Conservation (phyloP, 2,113 vertebrate species). For the Bubo blakistoni region DNA sequence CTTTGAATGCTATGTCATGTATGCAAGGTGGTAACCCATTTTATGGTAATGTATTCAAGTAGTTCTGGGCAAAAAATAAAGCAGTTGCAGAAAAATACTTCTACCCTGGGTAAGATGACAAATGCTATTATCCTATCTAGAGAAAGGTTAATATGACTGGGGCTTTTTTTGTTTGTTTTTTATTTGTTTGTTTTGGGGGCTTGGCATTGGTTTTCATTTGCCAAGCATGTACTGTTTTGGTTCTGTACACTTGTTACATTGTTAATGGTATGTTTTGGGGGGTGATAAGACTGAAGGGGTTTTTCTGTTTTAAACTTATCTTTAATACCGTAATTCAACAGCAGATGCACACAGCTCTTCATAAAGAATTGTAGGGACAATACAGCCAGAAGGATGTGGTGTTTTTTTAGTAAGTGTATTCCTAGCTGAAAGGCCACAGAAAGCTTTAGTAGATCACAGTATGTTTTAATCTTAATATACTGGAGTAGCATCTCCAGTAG, state of each 20-base stretch:
- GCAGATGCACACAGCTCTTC: not conserved
- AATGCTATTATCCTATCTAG: not conserved
- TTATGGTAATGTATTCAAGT: not conserved
- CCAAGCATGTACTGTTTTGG: not conserved
- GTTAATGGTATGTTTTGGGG: not conserved
- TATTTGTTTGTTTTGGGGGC: not conserved
- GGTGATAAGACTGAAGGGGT: not conserved
- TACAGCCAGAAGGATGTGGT: not conserved
- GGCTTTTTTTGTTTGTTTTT: not conserved
- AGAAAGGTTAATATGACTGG: not conserved
- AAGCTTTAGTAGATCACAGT: not conserved
- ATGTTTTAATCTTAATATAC: not conserved
- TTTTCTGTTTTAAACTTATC: not conserved
- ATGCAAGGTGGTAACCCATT: not conserved
- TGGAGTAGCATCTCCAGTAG: not conserved
- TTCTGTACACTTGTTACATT: not conserved
- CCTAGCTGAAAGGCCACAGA: not conserved
- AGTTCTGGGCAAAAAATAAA: not conserved
- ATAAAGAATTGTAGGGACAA: not conserved
- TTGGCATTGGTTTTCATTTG: not conserved
- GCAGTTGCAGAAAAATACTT: not conserved
- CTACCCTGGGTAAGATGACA: not conserved
- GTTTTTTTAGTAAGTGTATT: not conserved
- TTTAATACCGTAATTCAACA: not conserved
- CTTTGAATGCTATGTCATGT: not conserved